A percentile compares a stretch with the other conserved stretches of the same genome.
phyloP scores from a whole-genome alignment of 2,113 vertebrate genomes.

The Psophia crepitans region DNA sequence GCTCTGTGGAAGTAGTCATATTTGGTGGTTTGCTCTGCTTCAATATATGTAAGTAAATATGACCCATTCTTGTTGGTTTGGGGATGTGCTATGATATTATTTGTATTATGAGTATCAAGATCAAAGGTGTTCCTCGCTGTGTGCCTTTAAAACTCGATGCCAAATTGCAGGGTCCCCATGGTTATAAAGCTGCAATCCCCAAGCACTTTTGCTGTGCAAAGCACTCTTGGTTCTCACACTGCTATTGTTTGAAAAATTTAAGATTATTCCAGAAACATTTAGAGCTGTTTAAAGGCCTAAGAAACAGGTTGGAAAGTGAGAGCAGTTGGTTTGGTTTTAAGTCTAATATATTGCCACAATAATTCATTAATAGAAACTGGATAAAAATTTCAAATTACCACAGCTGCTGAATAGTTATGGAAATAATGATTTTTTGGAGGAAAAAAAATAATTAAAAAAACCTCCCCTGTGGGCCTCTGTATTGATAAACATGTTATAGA shows the following conservation, averaged over 20 bases:
- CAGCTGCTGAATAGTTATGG: neutral
- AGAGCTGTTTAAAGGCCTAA: neutral
- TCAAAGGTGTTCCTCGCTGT: neutral
- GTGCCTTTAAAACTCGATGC: neutral
- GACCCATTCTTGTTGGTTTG: neutral
- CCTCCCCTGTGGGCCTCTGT: neutral
- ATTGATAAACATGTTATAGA: neutral
- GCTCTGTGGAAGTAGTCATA: neutral
- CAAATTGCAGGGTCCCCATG: neutral
- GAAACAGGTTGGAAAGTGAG: neutral
- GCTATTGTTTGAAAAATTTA: neutral
- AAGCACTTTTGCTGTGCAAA: neutral
- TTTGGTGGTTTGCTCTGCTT: neutral
- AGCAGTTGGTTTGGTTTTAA: neutral
- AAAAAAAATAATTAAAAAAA: neutral
- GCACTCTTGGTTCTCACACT: neutral
- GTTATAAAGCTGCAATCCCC: neutral
- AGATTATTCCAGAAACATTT: neutral
- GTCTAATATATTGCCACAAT: neutral
- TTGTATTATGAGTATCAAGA: neutral
- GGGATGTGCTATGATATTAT: neutral
- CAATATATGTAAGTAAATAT: neutral
- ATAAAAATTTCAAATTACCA: neutral
- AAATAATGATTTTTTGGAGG: neutral
- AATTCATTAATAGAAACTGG: neutral